Percentiles rank a stretch among this genome's conserved stretches.
These are phyloP conservation scores for Margarornis squamiger DNA, from an alignment of 2,797 vertebrate genomes.

Conservation along the genomic window DNA sequence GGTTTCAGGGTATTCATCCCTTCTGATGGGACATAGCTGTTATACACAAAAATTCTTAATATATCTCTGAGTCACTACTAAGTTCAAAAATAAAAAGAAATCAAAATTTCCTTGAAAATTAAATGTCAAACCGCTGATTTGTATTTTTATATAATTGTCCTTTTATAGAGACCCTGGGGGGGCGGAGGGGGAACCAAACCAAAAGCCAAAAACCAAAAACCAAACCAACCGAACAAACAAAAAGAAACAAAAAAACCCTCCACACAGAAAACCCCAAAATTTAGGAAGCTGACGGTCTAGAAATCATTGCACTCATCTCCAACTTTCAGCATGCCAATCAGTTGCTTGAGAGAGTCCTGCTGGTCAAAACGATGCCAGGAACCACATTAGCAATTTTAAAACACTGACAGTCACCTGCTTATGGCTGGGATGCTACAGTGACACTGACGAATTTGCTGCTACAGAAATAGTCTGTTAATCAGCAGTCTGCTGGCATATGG, in stretches of 20 bases:
- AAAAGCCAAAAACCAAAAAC: background rate
- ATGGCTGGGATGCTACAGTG: background rate
- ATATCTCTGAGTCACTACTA: background rate
- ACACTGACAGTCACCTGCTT: background rate
- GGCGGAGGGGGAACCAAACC: background rate
- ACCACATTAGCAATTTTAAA: background rate
- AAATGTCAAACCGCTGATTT: background rate
- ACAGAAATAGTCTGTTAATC: background rate
- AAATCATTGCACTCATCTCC: background rate
- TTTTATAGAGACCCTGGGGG: background rate
- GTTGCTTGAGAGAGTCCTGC: background rate
- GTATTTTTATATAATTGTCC: background rate
- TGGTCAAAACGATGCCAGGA: background rate
- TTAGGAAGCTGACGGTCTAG: background rate
- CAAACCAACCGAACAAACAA: background rate
- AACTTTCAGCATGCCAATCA: background rate
- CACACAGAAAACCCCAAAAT: background rate
- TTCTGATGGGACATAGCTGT: background rate
- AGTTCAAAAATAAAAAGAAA: background rate
- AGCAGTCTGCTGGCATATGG: background rate
- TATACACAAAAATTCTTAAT: background rate
- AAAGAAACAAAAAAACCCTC: background rate
- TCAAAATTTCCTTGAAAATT: background rate
- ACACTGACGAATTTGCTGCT: background rate
- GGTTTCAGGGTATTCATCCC: background rate